Evolutionary conservation across 2,113 vertebrate genomes (phyloP), one percentile per base, ranked within the genome.

Genomic region (Vulpes lagopus): DNA sequence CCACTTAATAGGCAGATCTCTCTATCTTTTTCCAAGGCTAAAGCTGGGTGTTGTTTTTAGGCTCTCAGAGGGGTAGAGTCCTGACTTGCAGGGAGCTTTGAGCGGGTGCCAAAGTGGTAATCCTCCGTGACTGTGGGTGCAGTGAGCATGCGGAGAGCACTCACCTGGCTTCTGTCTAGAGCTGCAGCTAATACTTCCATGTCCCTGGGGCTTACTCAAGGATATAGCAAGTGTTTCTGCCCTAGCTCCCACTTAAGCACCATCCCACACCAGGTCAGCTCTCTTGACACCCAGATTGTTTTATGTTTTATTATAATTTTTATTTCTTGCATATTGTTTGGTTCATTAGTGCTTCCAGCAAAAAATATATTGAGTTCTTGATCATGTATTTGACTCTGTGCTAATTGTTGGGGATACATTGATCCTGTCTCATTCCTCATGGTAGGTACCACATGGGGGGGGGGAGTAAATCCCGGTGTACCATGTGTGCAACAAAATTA

Each of bases 21-120:
- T 84, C 85, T 83, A 16, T 78, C 93, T 87, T 59, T 91, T 88
- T 79, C 69, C 16, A 89, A 96, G 97, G 95, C 79, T 93, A 96
- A 97, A 96, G 95, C 96, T 96, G 92, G 96, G 79, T 95, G 95
- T 97, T 96, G 94, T 98, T 97, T 97, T 92, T 91, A 94, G 98
- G 97, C 97, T 98, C 97, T 94, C 87, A 64, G 96, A 85, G 20
- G 60, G 98, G 96, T 96, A 98, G 97, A 98, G 98, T 98, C 97
- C 97, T 87, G 95, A 98, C 98, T 98, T 98, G 98, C 97, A 98
- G 96, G 97, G 94, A 95, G 91, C 98, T 98, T 98, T 98, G 98
- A 98, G 98, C 96, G 94, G 97, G 96, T 96, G 98, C 98, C 98
- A 98, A 96, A 89, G 71, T 73, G 55, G 81, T 98, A 97, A 98